These are phyloP conservation scores for Heterotis niloticus DNA, from an alignment of 2,113 vertebrate genomes.

Conservation along the genomic window DNA sequence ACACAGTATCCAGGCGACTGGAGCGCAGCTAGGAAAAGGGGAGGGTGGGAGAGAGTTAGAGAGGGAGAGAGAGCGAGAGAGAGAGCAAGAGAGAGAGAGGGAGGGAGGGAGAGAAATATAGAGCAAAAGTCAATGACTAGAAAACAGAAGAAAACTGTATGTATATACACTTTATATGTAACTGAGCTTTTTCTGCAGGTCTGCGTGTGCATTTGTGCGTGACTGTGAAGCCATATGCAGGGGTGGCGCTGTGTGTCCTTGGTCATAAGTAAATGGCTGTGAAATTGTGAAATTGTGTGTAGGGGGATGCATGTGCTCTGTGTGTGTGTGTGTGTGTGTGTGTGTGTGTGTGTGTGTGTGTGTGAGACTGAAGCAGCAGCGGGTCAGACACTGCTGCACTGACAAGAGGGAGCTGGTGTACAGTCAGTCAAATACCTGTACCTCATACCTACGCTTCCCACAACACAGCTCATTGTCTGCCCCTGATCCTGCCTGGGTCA, in stretches of 20 bases:
- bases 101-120: conserved; percentile 28
- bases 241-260: not conserved
- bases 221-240: not conserved
- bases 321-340: conserved; percentile 12
- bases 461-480: not conserved
- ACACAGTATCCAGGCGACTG: conserved; percentile 56
- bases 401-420: not conserved
- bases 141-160: conserved; percentile 8
- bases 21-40: conserved; percentile 37
- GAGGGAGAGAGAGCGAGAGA: conserved; percentile 25
- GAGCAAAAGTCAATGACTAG: not conserved
- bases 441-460: not conserved
- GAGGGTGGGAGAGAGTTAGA: conserved; percentile 28
- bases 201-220: not conserved
- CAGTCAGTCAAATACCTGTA: not conserved
- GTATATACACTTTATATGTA: not conserved
- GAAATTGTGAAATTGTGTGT: not conserved
- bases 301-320: not conserved
- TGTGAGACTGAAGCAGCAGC: not conserved
- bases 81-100: conserved; percentile 31
- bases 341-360: conserved; percentile 18
- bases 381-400: conserved; percentile 1
- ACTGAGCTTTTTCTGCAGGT: not conserved
- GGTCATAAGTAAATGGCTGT: not conserved
- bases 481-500: too few relatives aligned